Evolutionary conservation across 2,797 vertebrate species (phyloP).

Genomic region (Carduelis carduelis): DNA sequence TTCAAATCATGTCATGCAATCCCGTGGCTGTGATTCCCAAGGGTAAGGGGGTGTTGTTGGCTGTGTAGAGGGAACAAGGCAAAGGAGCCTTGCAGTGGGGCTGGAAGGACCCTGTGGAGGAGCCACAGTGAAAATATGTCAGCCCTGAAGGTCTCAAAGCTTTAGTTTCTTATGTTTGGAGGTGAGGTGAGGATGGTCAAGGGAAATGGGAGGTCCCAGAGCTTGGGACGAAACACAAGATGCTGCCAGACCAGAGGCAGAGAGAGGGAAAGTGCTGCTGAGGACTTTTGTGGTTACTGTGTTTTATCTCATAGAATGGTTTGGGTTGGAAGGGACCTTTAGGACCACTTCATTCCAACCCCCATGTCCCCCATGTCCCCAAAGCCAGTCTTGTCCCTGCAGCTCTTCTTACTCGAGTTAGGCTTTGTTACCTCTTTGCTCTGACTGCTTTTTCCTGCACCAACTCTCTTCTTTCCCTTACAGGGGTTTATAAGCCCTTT

Average conservation of each 20-base stretch:
- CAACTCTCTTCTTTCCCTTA: background rate
- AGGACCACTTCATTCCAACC: background rate
- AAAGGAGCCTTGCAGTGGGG: background rate
- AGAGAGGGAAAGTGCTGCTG: background rate
- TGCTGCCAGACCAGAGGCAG: background rate
- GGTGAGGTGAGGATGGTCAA: background rate
- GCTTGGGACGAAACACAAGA: background rate
- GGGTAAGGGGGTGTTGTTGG: background rate
- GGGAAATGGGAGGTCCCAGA: background rate
- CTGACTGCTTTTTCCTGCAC: background rate
- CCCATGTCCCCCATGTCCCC: background rate
- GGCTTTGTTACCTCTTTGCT: background rate
- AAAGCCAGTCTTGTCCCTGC: background rate
- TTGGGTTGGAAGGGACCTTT: background rate
- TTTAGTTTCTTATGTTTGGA: background rate
- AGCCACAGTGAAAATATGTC: background rate
- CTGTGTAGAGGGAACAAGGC: background rate
- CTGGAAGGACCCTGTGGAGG: background rate
- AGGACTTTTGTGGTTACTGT: background rate
- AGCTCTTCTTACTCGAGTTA: background rate
- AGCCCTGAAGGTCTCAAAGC: background rate
- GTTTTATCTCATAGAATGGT: background rate
- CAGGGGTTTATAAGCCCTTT: background rate
- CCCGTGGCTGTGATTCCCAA: background rate
- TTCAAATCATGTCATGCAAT: background rate